A percentile compares a stretch with the other conserved stretches of the same genome.
phyloP scores from a whole-genome alignment of 2,888 invertebrate species.

The Monochamus alternatus region DNA sequence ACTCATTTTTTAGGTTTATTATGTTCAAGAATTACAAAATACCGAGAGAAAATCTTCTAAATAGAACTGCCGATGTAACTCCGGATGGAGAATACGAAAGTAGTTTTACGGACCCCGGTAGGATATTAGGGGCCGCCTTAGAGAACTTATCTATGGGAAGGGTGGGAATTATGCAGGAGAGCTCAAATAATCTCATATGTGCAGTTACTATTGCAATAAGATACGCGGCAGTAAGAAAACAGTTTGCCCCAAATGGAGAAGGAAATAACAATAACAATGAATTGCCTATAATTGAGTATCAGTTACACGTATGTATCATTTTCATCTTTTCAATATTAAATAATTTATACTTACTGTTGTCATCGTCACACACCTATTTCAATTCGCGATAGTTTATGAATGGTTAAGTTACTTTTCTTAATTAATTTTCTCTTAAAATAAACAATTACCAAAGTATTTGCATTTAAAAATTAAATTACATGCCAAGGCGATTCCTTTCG shows the following conservation, averaged over 20 bases:
- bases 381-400: too few species aligned
- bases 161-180: constrained; percentile 81
- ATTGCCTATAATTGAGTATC: constrained; percentile 87
- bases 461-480: too few species aligned
- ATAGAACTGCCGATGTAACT: constrained; percentile 91
- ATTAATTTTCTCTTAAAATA: too few species aligned
- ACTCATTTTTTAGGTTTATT: constrained; percentile 77
- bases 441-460: too few species aligned
- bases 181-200: constrained; percentile 79
- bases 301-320: constrained; percentile 79
- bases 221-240: constrained; percentile 85
- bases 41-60: constrained; percentile 87
- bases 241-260: constrained; percentile 77
- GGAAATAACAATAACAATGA: constrained; percentile 72
- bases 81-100: constrained; percentile 91
- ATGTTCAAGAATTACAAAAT: constrained; percentile 91
- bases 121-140: constrained; percentile 87
- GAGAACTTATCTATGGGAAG: constrained; percentile 91
- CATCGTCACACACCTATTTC: too few species aligned
- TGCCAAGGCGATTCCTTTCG: too few species aligned
- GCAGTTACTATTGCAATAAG: constrained; percentile 84
- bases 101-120: constrained; percentile 90
- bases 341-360: too few species aligned
- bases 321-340: neutral
- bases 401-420: too few species aligned